Evolutionary conservation across 2,113 vertebrate species (phyloP), one percentile per base, ranked within the genome.

Genomic region (Diphyllodes magnificus): DNA sequence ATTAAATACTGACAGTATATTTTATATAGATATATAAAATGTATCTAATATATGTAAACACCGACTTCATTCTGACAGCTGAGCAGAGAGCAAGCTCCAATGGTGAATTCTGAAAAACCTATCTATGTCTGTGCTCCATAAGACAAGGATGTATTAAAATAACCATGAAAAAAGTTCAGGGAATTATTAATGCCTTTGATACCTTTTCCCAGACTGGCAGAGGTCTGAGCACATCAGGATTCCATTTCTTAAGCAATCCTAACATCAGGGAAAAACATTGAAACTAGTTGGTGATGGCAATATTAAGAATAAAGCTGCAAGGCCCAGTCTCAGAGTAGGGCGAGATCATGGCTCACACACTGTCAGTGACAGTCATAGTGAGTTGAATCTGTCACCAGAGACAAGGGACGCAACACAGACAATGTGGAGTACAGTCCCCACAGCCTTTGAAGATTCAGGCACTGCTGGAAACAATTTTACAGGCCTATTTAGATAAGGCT

Each of bases 401-500:
- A 86, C 7, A 2, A 72, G 31, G 28, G 31, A 28, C 1, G 1
- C 59, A 64, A 82, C 33, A 56, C n/a, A 73, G 28, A 14, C 31
- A 49, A 25, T 11, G 13, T 45, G 9, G 15, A 95, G 17, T 45
- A 65, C 19, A 45, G 61, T 66, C n/a, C 18, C 35, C 47, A 24
- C 14, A 63, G 80, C 64, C 33, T 90, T 9, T 70, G 54, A 90
- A 77, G 68, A 83, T 42, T 77, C 76, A 63, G 11, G 53, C 12
- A 9, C 18, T 50, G 61, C 33, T 50, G 51, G 50, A 66, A 88
- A 70, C 16, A 81, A 18, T 90, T 90, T 81, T 81, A 65, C 35
- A 76, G 15, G 33, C 87, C 82, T 82, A 20, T 71, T 80, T 93
- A 88, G 86, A 81, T 90, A 37, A 93, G 47, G 13, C 27, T 78